Evolutionary conservation across 2,888 invertebrate genomes (phyloP), one percentile per base, ranked within the genome.

Genomic region (Tachystola acroxantha): DNA sequence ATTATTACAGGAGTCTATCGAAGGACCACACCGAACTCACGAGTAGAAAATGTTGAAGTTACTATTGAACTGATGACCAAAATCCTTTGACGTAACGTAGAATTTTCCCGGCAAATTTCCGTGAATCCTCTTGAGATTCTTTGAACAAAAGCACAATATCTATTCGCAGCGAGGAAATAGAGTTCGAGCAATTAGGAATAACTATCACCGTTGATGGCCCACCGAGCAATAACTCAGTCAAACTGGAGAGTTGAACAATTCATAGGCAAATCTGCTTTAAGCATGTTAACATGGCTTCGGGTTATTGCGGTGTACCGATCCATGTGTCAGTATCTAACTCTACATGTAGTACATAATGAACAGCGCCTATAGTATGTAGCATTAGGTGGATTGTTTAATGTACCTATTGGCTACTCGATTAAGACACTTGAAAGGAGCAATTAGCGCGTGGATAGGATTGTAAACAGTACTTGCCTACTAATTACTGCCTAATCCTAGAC

Each of bases 251-350:
- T 67, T 73, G 63, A 71, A 71, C 76, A 75, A 80, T 82, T 82
- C 80, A 78, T 75, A 72, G 69, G 66, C 74, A 77, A 82, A 82
- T 79, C 79, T 77, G 71, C 54, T 68, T 58, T 73, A 74, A 78
- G 73, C 76, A 67, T 74, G 80, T 81, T 79, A 81, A 82, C 79
- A 82, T 66, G 65, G 72, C 68, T 73, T 56, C 6, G 65, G 75
- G 74, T 65, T 76, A 76, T 74, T 80, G 78, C 67, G 74, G 74
- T 73, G 63, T 63, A 65, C 70, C 64, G 61, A 67, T 59, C 63
- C 68, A 57, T 71, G 59, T 64, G 61, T 61, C 56, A 43, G 38
- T 37, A 30, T 34, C 43, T 43, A 46, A 33, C 22, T 27, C 11
- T 25, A 20, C 26, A 31, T 52, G 43, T 44, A 46, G 49, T 43